Conservation (phyloP, 2,797 vertebrate species). For the Dryobates pubescens region DNA sequence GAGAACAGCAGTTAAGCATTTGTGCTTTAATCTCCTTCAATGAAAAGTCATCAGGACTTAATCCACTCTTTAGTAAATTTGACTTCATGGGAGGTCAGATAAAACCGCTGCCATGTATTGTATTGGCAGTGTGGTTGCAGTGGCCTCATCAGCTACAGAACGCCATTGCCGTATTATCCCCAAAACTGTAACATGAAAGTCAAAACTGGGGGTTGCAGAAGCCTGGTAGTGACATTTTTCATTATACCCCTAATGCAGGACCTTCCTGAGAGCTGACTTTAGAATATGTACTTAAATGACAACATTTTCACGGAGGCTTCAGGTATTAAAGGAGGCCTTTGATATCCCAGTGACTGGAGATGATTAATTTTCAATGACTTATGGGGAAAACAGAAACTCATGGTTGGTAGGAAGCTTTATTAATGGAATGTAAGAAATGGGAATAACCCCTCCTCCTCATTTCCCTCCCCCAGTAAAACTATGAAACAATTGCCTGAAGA, state of each 20-base stretch:
- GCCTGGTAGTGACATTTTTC: neutral
- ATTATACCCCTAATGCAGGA: neutral
- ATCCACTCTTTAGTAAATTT: neutral
- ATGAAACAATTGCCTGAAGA: conserved; percentile 7
- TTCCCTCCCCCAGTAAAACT: conserved; percentile 20
- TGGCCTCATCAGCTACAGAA: neutral
- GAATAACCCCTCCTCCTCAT: conserved; percentile 1
- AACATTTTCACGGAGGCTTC: neutral
- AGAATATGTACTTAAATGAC: fast-evolving
- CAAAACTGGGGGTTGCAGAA: neutral
- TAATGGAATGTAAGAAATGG: conserved; percentile 35
- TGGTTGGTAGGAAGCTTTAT: conserved; percentile 52
- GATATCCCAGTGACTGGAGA: neutral
- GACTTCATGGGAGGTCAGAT: neutral
- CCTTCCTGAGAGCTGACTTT: neutral
- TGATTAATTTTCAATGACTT: neutral
- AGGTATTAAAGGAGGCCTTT: neutral
- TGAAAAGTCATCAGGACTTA: neutral
- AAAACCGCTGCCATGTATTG: fast-evolving
- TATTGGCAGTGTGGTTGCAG: neutral
- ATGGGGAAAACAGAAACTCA: conserved; percentile 17
- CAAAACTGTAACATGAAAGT: neutral
- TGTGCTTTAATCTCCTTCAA: neutral
- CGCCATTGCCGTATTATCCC: fast-evolving
- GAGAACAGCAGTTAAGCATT: neutral